Evolutionary conservation across 2,888 invertebrate species (phyloP), one percentile per base, ranked within the genome.

Genomic region (Metopia argyrocephala): DNA sequence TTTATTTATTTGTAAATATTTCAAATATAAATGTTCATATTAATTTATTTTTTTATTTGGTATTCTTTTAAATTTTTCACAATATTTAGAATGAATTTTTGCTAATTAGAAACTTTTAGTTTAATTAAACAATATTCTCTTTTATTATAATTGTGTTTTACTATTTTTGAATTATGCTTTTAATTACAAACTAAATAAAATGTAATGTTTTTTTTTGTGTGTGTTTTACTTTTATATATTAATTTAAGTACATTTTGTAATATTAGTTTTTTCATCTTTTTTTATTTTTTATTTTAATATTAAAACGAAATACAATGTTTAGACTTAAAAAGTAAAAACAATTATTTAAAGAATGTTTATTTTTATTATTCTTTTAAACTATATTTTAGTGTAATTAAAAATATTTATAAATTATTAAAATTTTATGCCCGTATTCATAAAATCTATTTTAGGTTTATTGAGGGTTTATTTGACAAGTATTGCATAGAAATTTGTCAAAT

Each of bases 1-100:
- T 81, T 78, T 81, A 76, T 81, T 82, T 82, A 38, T 38, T 12
- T 38, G 61, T 75, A 70, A 57, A 62, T 71, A 62, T 54, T 62
- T 50, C 48, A 66, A 23, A 71, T 75, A 62, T 65, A 76, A 69
- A 71, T 76, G 5, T 78, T 38, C 28, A n/a, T 59, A 20, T 62
- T 46, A 62, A 54, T 20, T 45, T 52, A 20, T 21, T n/a, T 31
- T 28, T 52, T 62, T 28, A 12, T 61, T 74, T 50, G n/a, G 18
- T n/a, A n/a, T 64, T 70, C 46, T 25, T 21, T 62, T 68, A 12
- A 4, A 21, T 25, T 46, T 70, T 70, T 54, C 57, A 70, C 50
- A 56, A 59, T 66, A 62, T 66, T 76, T 61, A 54, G 52, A 66
- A 62, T 64, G n/a, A 54, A 69, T 66, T 76, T 82, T 76, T 76